phyloP scores from a whole-genome alignment of 2,113 vertebrate genomes.

The Gasterosteus nipponicus region DNA sequence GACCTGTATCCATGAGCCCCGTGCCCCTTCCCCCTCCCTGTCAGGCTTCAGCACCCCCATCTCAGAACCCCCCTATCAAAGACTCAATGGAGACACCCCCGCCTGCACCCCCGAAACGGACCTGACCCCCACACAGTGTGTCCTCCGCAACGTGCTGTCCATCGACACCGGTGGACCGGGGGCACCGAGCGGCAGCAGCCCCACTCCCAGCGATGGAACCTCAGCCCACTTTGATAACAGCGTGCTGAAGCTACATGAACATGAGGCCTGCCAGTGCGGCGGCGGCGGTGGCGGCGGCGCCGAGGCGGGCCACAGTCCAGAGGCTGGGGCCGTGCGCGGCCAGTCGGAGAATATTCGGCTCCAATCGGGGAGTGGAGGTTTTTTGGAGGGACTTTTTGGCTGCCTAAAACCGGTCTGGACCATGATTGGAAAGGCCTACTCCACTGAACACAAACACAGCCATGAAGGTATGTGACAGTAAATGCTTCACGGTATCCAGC shows the following conservation, averaged over 20 bases:
- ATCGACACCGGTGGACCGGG: constrained; percentile 81
- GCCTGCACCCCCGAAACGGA: constrained; percentile 92
- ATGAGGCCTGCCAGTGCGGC: constrained; percentile 81
- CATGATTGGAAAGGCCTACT: constrained; percentile 96
- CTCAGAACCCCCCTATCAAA: constrained; percentile 87
- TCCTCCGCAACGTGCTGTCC: constrained; percentile 90
- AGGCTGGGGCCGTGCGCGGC: constrained; percentile 77
- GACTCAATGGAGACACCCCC: constrained; percentile 88
- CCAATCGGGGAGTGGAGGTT: constrained; percentile 88
- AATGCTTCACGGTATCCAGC: neutral
- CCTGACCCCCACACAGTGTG: constrained; percentile 95
- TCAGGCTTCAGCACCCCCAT: constrained; percentile 89
- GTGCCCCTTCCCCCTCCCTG: constrained; percentile 92
- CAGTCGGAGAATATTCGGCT: constrained; percentile 83
- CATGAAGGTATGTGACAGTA: constrained; percentile 85
- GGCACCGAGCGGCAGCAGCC: constrained; percentile 77
- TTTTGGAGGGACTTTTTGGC: constrained; percentile 94
- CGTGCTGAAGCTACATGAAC: constrained; percentile 90
- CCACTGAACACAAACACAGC: constrained; percentile 92
- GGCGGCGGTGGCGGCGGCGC: constrained; percentile 74
- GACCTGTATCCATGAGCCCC: constrained; percentile 92
- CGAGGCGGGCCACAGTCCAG: constrained; percentile 76
- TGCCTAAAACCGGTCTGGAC: constrained; percentile 95
- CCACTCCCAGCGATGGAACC: constrained; percentile 87
- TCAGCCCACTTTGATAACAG: constrained; percentile 90